Conservation (phyloP, 2,113 vertebrate species). For the Cheirogaleus medius region DNA sequence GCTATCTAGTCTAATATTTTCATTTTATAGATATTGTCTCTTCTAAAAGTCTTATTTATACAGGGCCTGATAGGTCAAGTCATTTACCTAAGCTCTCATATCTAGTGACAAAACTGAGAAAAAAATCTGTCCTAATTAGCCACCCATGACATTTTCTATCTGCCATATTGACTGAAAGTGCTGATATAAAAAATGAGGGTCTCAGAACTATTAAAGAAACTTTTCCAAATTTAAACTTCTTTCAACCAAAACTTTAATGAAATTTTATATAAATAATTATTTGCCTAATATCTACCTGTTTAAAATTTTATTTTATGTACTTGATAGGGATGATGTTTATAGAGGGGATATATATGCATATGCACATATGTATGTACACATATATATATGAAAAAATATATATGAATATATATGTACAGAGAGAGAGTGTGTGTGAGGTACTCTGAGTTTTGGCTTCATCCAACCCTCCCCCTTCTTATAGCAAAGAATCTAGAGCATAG, state of each 20-base stretch:
- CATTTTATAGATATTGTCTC: slow-evolving; percentile 9
- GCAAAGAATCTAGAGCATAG: background rate
- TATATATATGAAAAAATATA: background rate
- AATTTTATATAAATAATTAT: background rate
- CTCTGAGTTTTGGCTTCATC: background rate
- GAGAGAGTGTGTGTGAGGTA: background rate
- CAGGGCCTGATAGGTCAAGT: background rate
- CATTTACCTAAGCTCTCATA: background rate
- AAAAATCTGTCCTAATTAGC: background rate
- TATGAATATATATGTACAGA: background rate
- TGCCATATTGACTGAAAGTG: background rate
- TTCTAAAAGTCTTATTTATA: slow-evolving; percentile 1
- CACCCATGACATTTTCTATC: background rate
- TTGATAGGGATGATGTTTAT: background rate
- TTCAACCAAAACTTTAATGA: background rate
- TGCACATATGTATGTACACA: background rate
- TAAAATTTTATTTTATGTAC: background rate
- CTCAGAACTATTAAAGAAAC: background rate
- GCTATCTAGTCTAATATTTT: background rate
- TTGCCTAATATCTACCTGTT: background rate
- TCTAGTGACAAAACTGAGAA: background rate
- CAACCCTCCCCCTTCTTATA: background rate
- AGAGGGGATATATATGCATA: background rate
- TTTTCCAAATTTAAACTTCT: slow-evolving; percentile 4
- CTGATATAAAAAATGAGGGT: background rate